Base-by-base conservation (phyloP, 2,888 invertebrate genomes). In the Elegia similella region DNA sequence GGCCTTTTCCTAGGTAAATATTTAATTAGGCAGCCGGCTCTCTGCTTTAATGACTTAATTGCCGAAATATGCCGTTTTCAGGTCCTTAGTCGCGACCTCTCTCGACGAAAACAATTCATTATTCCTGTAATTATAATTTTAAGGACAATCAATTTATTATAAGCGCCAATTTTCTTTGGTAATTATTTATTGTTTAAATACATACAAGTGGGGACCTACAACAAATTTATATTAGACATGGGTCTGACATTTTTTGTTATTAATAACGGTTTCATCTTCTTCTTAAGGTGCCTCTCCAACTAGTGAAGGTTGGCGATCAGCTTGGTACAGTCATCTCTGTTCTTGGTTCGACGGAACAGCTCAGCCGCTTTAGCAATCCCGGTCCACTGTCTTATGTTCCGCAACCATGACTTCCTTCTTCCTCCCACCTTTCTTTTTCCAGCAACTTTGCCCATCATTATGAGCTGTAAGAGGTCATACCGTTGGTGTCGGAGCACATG, bases 1-100 rank as follows among this genome's bases (percentile, higher is more conserved):
- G 75, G 73, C 80, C 80, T 78, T 76, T 83, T 77, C 76, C 72
- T 67, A 68, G 70, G 76, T 82, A 79, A 88, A 87, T 86, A 82
- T 86, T 87, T 84, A 84, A 84, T 81, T 74, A 82, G 80, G 75
- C 71, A 73, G 72, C 73, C 76, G 76, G 78, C 74, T 73, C 66
- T 68, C 47, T 70, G 64, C 73, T 73, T 75, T 74, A 82, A 84
- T 70, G 65, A 72, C 79, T 85, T 86, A 79, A 84, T 84, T 81
- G 80, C 72, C 68, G 70, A 78, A 82, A 82, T 81, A 80, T 72
- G 71, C 67, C 63, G 66, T 71, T 73, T 69, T 68, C 48, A 63
- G 53, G 58, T 42, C 56, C 52, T 63, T 59, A 48, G 48, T 58
- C 48, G 3, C 29, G n/a, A 32, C 29, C 42, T 29, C 23, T 42